Evolutionary conservation across 2,888 invertebrate species (phyloP).

Genomic region (Rhagonycha fulva): DNA sequence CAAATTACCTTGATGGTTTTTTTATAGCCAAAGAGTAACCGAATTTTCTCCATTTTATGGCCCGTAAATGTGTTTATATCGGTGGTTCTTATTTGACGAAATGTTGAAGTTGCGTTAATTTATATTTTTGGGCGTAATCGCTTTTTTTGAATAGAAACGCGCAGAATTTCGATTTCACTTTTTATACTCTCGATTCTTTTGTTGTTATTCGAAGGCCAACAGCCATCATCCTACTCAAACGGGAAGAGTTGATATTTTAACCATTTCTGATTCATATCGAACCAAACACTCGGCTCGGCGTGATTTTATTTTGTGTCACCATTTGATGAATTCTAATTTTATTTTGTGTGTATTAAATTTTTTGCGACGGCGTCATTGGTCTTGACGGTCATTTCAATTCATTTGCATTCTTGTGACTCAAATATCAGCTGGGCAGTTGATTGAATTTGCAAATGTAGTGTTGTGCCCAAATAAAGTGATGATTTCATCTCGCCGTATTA

Average conservation of each 20-base stretch:
- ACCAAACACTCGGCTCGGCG: neutral
- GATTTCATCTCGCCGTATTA: neutral
- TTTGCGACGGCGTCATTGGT: neutral
- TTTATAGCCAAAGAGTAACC: constrained; percentile 5
- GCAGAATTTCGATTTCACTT: neutral
- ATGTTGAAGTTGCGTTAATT: neutral
- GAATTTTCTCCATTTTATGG: constrained; percentile 13
- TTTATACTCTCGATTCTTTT: neutral
- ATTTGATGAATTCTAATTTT: neutral
- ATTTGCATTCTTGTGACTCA: neutral
- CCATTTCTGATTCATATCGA: neutral
- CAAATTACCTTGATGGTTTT: neutral
- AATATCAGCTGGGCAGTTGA: neutral
- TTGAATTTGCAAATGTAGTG: neutral
- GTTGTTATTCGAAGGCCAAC: constrained; percentile 8
- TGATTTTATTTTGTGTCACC: neutral
- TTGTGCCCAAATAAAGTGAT: neutral
- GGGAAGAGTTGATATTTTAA: constrained; percentile 7
- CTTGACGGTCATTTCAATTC: neutral
- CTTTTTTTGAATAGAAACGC: neutral
- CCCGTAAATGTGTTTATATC: constrained; percentile 15
- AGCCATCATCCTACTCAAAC: constrained; percentile 10
- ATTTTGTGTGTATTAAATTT: neutral
- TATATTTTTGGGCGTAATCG: neutral
- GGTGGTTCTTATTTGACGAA: neutral